Evolutionary conservation across 2,888 invertebrate genomes (phyloP).

Genomic region (Calameuta idolon): DNA sequence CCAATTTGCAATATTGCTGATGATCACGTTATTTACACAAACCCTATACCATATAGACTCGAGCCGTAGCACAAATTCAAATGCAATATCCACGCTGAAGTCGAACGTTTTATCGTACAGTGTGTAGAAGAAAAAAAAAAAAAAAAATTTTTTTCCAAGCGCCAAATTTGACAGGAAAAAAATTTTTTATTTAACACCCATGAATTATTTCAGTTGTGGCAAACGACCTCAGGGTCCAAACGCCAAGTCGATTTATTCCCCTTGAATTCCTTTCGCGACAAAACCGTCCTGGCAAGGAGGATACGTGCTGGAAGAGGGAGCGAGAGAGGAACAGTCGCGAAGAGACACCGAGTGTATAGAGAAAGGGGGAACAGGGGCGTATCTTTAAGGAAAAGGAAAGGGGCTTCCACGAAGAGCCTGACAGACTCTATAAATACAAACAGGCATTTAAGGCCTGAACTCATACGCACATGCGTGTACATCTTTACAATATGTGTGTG

Average conservation of each 20-base stretch:
- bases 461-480: background rate
- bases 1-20: background rate
- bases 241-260: background rate
- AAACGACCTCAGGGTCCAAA: background rate
- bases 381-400: background rate
- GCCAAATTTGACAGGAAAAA: background rate
- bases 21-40: background rate
- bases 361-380: background rate
- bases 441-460: constrained; percentile 46
- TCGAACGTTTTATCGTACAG: background rate
- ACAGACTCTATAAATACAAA: constrained; percentile 52
- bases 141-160: background rate
- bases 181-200: background rate
- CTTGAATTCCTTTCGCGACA: background rate
- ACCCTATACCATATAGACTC: background rate
- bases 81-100: background rate
- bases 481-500: background rate
- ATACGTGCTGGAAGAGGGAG: background rate
- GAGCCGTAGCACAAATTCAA: background rate
- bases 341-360: background rate
- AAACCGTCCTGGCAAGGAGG: background rate
- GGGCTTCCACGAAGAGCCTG: constrained; percentile 12
- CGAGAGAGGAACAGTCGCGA: background rate
- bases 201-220: background rate
- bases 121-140: background rate